Evolutionary conservation across 1,140 invertebrate genomes (phyloP).

Genomic region (Venustaconcha ellipsiformis): DNA sequence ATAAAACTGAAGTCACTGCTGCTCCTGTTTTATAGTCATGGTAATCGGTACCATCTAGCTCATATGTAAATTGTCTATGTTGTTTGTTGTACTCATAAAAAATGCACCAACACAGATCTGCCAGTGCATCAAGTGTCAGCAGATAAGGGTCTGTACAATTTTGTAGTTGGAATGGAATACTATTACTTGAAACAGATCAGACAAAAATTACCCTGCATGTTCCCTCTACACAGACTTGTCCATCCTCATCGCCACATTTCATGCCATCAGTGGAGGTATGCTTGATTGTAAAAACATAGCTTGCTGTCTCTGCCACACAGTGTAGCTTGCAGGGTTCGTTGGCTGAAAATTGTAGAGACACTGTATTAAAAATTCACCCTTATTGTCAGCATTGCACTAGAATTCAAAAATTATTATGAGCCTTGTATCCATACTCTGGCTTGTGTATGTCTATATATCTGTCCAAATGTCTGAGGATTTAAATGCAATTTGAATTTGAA

Average conservation of each 20-base stretch:
- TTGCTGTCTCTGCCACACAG: constrained; percentile 57
- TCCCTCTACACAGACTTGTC: constrained; percentile 86
- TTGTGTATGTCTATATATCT: background rate
- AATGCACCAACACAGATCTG: no score
- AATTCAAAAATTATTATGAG: background rate
- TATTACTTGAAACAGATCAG: no score
- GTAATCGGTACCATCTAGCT: no score
- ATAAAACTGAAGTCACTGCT: no score
- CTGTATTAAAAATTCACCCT: background rate
- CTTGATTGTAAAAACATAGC: constrained; percentile 56
- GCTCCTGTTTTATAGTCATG: no score
- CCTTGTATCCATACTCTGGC: background rate
- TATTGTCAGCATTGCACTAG: background rate
- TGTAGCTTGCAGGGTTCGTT: constrained; percentile 85
- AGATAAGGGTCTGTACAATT: no score
- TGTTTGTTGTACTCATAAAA: no score
- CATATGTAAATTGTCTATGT: no score
- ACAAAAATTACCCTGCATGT: constrained; percentile 75
- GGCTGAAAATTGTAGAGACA: constrained; percentile 35
- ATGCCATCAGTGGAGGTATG: constrained; percentile 84
- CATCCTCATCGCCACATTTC: constrained; percentile 81
- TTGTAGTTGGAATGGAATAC: no score
- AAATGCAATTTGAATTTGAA: background rate
- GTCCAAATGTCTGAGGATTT: background rate
- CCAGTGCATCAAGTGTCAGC: no score